A percentile compares a stretch with the other conserved stretches of the same genome.
Conservation (phyloP, 2,113 vertebrate genomes). For the Colistium nudipinnis region DNA sequence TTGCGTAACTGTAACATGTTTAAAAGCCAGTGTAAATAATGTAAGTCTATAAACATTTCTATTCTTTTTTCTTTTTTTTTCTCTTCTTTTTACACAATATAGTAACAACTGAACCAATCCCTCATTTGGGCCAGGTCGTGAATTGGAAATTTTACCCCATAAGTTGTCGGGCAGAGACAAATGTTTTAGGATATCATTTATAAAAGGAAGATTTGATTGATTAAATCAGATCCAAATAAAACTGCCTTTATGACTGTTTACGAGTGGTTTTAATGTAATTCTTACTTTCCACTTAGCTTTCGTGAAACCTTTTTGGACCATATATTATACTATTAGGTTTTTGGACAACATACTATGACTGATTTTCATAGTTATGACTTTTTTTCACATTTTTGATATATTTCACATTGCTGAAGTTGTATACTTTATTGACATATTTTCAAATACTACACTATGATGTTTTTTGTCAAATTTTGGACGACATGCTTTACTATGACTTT, state of each 20-base stretch:
- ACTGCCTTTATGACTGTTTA: constrained; percentile 48
- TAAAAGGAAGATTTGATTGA: constrained; percentile 20
- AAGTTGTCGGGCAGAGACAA: constrained; percentile 2
- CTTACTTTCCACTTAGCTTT: background rate
- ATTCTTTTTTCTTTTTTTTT: constrained; percentile 1
- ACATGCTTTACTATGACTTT: too few relatives aligned
- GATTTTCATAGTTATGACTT: too few relatives aligned
- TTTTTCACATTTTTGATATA: too few relatives aligned
- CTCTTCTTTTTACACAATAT: constrained; percentile 47
- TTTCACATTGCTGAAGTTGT: too few relatives aligned
- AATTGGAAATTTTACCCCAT: constrained; percentile 4
- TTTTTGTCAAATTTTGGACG: too few relatives aligned
- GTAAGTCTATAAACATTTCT: constrained; percentile 25
- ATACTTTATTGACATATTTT: too few relatives aligned
- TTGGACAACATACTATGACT: too few relatives aligned
- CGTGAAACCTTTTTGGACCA: background rate
- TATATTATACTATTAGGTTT: too few relatives aligned
- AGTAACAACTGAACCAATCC: constrained; percentile 19
- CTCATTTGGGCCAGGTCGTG: background rate
- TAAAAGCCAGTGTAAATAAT: constrained; percentile 61
- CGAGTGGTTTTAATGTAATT: background rate
- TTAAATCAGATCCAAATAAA: constrained; percentile 66
- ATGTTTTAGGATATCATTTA: constrained; percentile 23
- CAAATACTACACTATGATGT: too few relatives aligned
- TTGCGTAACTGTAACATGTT: constrained; percentile 57